A percentile compares a stretch with the other conserved stretches of the same genome.
Evolutionary conservation across 2,888 invertebrate genomes (phyloP).

Genomic region (Tolmerus cingulatus): DNA sequence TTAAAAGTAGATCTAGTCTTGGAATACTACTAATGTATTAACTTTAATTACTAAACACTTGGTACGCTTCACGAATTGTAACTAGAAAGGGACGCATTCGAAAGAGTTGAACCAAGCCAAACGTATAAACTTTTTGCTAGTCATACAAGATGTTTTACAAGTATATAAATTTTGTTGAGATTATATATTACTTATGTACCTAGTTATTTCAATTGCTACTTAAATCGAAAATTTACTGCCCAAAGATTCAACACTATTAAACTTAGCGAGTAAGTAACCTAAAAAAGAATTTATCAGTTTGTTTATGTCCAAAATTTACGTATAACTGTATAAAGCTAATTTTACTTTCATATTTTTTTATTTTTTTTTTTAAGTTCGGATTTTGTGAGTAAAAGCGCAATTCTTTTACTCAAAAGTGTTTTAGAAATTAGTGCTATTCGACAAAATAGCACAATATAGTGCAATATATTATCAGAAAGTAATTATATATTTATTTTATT

Average conservation of each 20-base stretch:
- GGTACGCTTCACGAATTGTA: conserved; percentile 1
- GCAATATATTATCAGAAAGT: not conserved
- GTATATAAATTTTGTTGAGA: not conserved
- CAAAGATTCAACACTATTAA: conserved; percentile 30
- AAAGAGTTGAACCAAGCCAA: not conserved
- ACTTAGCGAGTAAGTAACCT: conserved; percentile 4
- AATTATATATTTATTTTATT: not conserved
- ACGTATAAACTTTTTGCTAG: not conserved
- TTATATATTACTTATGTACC: conserved; percentile 13
- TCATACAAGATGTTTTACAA: not conserved
- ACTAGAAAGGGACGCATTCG: conserved; percentile 2
- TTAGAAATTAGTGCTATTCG: not conserved
- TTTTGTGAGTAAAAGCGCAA: not conserved
- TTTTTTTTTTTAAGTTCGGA: not conserved
- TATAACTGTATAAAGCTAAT: not conserved
- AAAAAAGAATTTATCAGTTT: not conserved
- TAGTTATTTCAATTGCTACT: conserved; percentile 33
- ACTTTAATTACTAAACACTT: not conserved
- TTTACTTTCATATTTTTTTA: not conserved
- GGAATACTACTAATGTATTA: not conserved
- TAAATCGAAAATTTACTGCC: conserved; percentile 33
- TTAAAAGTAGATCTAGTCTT: conserved; percentile 16
- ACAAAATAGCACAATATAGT: not conserved
- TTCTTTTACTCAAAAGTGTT: not conserved
- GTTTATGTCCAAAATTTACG: not conserved